Evolutionary conservation across 1,140 invertebrate genomes (phyloP).

Genomic region (Heliconius hewitsoni): DNA sequence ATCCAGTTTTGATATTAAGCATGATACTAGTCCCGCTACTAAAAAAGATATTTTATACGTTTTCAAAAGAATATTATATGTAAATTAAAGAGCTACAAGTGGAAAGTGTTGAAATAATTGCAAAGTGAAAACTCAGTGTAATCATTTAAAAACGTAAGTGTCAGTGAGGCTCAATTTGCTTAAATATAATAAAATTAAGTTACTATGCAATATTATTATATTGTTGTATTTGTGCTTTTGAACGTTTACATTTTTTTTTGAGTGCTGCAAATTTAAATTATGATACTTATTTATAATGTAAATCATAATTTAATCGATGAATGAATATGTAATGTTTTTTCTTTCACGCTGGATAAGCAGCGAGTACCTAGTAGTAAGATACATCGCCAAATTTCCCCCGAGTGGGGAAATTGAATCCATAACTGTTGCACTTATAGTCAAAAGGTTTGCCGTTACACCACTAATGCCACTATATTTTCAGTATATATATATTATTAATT

Average conservation of each 20-base stretch:
- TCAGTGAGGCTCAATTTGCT: constrained; percentile 13
- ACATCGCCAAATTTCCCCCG: no score
- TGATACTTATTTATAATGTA: background rate
- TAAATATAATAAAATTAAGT: background rate
- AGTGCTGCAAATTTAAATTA: background rate
- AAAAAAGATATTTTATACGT: no score
- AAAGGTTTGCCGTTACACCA: no score
- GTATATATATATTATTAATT: background rate
- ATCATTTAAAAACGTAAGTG: background rate
- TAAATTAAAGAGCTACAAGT: no score
- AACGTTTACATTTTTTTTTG: background rate
- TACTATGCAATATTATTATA: background rate
- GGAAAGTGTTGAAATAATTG: background rate
- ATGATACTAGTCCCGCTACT: no score
- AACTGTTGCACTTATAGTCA: no score
- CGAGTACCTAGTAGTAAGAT: no score
- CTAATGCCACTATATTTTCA: background rate
- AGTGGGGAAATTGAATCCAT: no score
- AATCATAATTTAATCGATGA: background rate
- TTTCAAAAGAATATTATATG: no score
- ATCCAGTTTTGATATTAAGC: no score
- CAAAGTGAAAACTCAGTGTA: background rate
- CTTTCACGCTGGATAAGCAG: no score
- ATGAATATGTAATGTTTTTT: background rate
- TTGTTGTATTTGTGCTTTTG: background rate